phyloP scores from a whole-genome alignment of 2,888 invertebrate species.

The Mycogona germanica region DNA sequence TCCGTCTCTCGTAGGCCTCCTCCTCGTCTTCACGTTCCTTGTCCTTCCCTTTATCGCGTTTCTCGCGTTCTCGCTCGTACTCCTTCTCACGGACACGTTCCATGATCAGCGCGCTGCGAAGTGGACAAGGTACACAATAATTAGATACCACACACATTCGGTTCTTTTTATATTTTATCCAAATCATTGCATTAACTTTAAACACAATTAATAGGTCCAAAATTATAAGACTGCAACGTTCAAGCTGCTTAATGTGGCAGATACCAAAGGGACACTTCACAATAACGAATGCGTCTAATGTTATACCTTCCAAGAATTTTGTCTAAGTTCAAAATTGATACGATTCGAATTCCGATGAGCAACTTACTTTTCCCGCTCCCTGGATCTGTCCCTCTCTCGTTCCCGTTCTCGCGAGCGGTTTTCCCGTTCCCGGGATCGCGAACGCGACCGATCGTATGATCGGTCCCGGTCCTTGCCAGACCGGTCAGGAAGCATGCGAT shows the following conservation, averaged over 20 bases:
- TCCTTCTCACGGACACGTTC: constrained; percentile 20
- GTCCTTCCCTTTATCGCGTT: constrained; percentile 83
- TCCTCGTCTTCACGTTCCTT: constrained; percentile 66
- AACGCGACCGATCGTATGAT: constrained; percentile 37
- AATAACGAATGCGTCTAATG: no score
- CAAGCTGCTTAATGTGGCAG: no score
- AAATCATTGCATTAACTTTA: no score
- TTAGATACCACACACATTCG: no score
- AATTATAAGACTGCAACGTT: no score
- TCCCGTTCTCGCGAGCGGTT: constrained; percentile 27
- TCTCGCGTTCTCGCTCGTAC: constrained; percentile 39
- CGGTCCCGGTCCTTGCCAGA: constrained; percentile 36
- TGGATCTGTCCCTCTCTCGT: constrained; percentile 21
- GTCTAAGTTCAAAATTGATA: not conserved
- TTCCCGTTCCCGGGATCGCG: constrained; percentile 28
- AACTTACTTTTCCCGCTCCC: constrained; percentile 22
- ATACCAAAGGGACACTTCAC: no score
- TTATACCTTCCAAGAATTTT: no score
- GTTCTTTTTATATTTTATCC: no score
- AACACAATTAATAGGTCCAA: no score
- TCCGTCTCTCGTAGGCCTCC: constrained; percentile 78
- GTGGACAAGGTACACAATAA: no score
- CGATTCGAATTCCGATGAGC: not conserved
- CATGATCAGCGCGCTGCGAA: not conserved
- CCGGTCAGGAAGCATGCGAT: constrained; percentile 25